Evolutionary conservation across 2,113 vertebrate genomes (phyloP).

Genomic region (Canis aureus): DNA sequence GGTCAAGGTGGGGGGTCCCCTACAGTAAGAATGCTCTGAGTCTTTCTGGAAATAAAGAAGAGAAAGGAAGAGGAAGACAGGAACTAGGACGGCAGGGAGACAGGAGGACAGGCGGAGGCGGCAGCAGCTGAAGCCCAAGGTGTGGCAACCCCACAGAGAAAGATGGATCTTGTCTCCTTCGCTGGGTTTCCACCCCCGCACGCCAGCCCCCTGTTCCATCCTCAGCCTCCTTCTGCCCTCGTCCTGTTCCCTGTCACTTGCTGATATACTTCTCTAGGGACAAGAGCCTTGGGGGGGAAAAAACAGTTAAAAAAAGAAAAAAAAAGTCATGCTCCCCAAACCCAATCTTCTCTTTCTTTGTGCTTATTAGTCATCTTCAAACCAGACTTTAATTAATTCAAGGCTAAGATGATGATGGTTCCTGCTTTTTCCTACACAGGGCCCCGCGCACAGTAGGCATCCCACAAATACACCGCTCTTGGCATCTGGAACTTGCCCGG

Average conservation of each 20-base stretch:
- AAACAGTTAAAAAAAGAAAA: background rate
- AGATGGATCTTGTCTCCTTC: background rate
- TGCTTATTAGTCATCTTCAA: background rate
- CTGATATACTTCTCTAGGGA: background rate
- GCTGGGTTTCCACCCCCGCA: rapidly evolving
- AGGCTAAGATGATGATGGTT: background rate
- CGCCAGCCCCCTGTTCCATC: background rate
- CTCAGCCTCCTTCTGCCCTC: background rate
- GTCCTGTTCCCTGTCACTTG: background rate
- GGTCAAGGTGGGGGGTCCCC: background rate
- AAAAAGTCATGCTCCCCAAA: background rate
- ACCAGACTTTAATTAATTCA: background rate
- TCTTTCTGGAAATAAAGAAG: background rate
- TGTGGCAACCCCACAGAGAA: too few relatives aligned
- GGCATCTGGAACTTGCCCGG: background rate
- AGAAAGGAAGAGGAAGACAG: background rate
- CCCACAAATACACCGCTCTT: background rate
- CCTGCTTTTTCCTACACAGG: background rate
- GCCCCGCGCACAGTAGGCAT: background rate
- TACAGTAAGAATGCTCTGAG: background rate
- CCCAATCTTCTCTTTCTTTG: background rate
- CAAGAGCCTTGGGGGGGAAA: background rate
- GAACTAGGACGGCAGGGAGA: background rate
- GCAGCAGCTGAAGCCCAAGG: background rate
- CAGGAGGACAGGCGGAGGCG: background rate